Evolutionary conservation across 2,113 vertebrate genomes (phyloP).

Genomic region (Microtus oregoni): DNA sequence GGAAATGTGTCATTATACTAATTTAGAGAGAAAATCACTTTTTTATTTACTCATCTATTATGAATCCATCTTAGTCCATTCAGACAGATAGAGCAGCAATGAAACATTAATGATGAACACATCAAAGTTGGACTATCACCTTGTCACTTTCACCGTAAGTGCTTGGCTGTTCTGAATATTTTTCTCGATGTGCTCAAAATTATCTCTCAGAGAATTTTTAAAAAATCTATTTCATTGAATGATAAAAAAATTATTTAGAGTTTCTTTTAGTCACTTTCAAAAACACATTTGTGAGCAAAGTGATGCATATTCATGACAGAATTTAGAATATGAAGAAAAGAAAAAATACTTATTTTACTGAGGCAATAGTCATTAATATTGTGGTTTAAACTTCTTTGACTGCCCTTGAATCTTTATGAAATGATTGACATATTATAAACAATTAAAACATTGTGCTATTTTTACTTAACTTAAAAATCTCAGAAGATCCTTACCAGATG

Average conservation of each 20-base stretch:
- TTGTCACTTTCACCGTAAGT: slow-evolving; percentile 72
- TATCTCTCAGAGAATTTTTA: slow-evolving; percentile 63
- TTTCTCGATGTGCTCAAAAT: slow-evolving; percentile 77
- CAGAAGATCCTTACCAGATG: neutral
- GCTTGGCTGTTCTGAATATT: slow-evolving; percentile 73
- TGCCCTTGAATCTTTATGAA: slow-evolving; percentile 38
- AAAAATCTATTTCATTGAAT: slow-evolving; percentile 42
- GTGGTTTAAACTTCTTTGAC: neutral
- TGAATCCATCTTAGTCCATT: slow-evolving; percentile 81
- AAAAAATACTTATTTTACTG: slow-evolving; percentile 18
- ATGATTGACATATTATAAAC: neutral
- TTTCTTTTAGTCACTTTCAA: slow-evolving; percentile 70
- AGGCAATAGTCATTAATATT: neutral
- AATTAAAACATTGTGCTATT: slow-evolving; percentile 4
- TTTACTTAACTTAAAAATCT: slow-evolving; percentile 12
- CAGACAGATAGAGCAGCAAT: slow-evolving; percentile 74
- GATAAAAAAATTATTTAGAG: slow-evolving; percentile 67
- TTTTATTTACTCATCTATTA: slow-evolving; percentile 86
- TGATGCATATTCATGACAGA: slow-evolving; percentile 59
- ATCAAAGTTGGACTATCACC: slow-evolving; percentile 80
- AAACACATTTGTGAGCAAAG: slow-evolving; percentile 22
- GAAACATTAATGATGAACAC: slow-evolving; percentile 82
- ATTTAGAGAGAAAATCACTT: slow-evolving; percentile 85
- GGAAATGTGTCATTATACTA: slow-evolving; percentile 83
- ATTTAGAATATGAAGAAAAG: slow-evolving; percentile 32